These are phyloP conservation scores for Seladonia tumulorum DNA, from an alignment of 2,888 invertebrate species.

Conservation along the genomic window DNA sequence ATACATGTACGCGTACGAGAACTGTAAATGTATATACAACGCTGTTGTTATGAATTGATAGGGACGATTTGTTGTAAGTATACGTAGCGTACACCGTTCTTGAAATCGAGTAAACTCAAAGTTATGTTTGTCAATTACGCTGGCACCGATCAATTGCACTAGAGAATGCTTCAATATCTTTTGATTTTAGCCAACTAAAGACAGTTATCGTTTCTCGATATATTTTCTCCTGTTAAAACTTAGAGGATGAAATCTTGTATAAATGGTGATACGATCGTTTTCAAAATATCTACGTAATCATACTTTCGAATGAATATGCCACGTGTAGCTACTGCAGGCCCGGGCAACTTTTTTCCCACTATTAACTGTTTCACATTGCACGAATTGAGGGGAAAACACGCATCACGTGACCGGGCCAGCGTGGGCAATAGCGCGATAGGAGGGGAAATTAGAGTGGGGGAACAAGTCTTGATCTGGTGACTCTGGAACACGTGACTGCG, in stretches of 20 bases:
- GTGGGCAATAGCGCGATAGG: too few species aligned
- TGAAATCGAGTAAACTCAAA: background rate
- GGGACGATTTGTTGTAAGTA: slow-evolving; percentile 6
- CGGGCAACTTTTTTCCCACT: too few species aligned
- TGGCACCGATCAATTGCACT: background rate
- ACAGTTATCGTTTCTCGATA: background rate
- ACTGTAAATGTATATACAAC: slow-evolving; percentile 22
- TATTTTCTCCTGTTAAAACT: background rate
- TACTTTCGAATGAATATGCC: slow-evolving; percentile 5
- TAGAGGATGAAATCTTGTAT: background rate
- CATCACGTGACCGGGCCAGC: too few species aligned
- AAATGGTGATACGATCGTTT: background rate
- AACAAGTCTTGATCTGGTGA: too few species aligned
- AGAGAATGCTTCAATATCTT: background rate
- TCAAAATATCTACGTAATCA: background rate
- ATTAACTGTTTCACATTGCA: too few species aligned
- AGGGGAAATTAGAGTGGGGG: too few species aligned
- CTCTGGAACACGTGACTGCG: too few species aligned
- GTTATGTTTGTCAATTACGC: background rate
- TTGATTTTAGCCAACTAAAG: background rate
- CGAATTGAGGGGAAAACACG: too few species aligned
- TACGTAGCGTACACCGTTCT: background rate
- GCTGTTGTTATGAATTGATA: slow-evolving; percentile 20
- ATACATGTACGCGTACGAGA: slow-evolving; percentile 26
- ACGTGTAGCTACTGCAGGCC: background rate